Base-by-base conservation (phyloP, 2,888 invertebrate genomes). In the Tenthredo amoena region DNA sequence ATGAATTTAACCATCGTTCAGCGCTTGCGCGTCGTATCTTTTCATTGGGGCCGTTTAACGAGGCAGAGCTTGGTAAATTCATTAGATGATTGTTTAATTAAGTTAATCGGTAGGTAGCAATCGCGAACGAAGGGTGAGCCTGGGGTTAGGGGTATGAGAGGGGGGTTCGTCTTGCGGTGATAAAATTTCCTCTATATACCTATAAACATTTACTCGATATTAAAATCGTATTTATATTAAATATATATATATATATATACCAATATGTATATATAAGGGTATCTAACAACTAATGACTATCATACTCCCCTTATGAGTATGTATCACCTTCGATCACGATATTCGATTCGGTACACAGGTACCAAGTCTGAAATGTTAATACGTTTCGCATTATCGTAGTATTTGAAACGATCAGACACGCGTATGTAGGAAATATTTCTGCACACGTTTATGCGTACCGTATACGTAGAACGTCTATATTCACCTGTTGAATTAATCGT, bases 1-100 rank as follows among this genome's bases (percentile, higher is more conserved):
- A 62, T 26, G 7, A 62, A 62, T 62, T 62, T 26, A 62, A 10
- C 10, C 26, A 62, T 62, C 26, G 26, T 9, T 18, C 62, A 31
- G 76, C 50, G 50, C 76, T 50, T 50, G 47, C 76, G 50, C 50
- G 26, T 47, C 40, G 50, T 50, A 77, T 50, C 31, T 50, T 50
- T n/a, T 50, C 31, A 77, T 77, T 31, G 50, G 50, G 31, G 31
- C 18, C 47, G 50, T 77, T 77, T 50, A 77, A 77, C 76, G 76
- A 50, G 50, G 76, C 76, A 50, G 76, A 77, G 26, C 50, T 34
- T 77, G 89, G 87, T 89, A 89, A 91, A 92, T 92, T 92, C 91
- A 91, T 92, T 91, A 90, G 90, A 89, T 91, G 90, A 92, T 92
- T 91, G 91, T 90, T 90, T 92, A 91, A 92, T 92, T 91, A 91